Base-by-base conservation (phyloP, 2,888 invertebrate species). In the Gymnoscelis rufifasciata region DNA sequence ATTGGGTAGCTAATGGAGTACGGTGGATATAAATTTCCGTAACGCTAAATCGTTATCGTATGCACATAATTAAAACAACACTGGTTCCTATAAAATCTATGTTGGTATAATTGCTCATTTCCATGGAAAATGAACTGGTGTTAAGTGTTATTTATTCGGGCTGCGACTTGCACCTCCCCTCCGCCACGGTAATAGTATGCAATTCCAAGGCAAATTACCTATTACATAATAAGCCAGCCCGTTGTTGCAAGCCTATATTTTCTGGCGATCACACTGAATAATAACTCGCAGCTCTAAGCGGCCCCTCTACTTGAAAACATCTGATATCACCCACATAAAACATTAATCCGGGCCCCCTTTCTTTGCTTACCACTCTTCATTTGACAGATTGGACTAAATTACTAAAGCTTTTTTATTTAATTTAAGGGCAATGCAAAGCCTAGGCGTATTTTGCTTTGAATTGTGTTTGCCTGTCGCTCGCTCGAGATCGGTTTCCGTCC, bases 311-410 rank as follows among this genome's bases (percentile, higher is more conserved):
- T 68, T 67, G 56, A 68, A 67, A 67, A 65, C 73, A 74, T 74
- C 68, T 71, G 71, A 78, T 77, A 74, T 71, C 71, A 62, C 68
- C 74, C 75, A 74, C 75, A 73, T 72, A 76, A 71, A 80, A 74
- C 71, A 80, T 75, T 77, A 80, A 81, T 78, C 72, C 66, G 50
- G 66, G 60, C 69, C 78, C 55, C 86, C 84, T 84, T 75, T 87
- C 84, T 88, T 88, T 88, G 78, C 84, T 71, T 62, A 88, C 76
- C 86, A 86, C 87, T 88, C 81, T 86, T 80, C 83, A 81, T 84
- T 84, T 87, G 87, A 88, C 87, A 88, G 84, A 86, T 88, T 83
- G 83, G 69, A 74, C 82, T 81, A 80, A 80, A 82, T 84, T 77
- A 83, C 76, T 76, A 70, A 71, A 78, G 78, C 73, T 78, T 83